These are phyloP conservation scores for Agrilus biguttatus DNA, from an alignment of 2,888 invertebrate genomes.

Conservation along the genomic window DNA sequence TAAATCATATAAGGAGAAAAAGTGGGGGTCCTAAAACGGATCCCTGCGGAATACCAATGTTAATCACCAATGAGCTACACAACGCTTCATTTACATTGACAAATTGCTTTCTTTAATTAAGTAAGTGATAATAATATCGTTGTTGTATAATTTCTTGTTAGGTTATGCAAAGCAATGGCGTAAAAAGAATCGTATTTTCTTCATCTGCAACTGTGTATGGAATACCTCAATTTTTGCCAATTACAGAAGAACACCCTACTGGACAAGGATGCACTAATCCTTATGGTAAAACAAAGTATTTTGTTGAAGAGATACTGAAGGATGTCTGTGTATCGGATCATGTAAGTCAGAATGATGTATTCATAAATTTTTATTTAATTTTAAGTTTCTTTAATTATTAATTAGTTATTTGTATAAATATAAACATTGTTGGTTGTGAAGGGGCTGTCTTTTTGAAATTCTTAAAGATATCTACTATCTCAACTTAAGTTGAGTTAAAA, in stretches of 20 bases:
- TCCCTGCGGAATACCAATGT: too few species aligned
- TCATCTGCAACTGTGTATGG: conserved; percentile 95
- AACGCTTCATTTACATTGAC: too few species aligned
- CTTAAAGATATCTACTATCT: too few species aligned
- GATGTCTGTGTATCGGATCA: conserved; percentile 68
- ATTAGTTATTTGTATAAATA: background rate
- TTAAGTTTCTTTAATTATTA: background rate
- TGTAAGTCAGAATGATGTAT: conserved; percentile 31
- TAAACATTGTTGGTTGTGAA: too few species aligned
- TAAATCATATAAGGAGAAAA: too few species aligned
- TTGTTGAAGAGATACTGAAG: conserved; percentile 86
- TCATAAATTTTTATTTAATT: background rate
- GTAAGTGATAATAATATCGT: too few species aligned
- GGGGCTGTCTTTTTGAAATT: too few species aligned
- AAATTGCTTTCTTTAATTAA: too few species aligned
- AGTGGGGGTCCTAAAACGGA: too few species aligned
- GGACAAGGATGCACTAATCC: conserved; percentile 79
- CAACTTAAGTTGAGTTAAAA: too few species aligned
- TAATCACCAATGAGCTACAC: too few species aligned
- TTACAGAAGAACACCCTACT: conserved; percentile 71
- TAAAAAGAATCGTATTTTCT: conserved; percentile 68
- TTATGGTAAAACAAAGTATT: conserved; percentile 86
- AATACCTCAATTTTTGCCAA: conserved; percentile 65
- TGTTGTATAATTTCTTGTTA: conserved; percentile 28
- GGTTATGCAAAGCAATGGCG: conserved; percentile 63